These are phyloP conservation scores for Malurus elegans DNA, from an alignment of 2,113 vertebrate species.

Conservation along the genomic window DNA sequence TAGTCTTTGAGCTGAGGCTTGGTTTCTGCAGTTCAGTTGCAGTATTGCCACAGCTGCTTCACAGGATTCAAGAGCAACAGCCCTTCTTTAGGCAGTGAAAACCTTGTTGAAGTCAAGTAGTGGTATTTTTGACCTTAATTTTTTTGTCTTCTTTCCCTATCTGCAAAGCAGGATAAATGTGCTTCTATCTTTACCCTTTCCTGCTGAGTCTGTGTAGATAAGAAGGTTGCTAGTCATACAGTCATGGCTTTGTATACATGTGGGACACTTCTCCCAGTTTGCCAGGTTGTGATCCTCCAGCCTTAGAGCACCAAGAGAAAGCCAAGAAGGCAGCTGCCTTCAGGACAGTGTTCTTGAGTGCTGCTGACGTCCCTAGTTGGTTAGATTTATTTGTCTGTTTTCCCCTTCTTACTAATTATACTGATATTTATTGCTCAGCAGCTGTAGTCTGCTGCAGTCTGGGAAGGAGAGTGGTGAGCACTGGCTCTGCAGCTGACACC, in stretches of 20 bases:
- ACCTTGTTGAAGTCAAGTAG: not conserved
- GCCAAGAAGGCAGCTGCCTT: not conserved
- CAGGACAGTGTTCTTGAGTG: not conserved
- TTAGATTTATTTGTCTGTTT: slow-evolving; percentile 30
- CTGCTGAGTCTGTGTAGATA: not conserved
- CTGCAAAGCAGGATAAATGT: not conserved
- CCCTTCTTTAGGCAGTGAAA: not conserved
- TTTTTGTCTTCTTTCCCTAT: not conserved
- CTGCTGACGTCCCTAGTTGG: not conserved
- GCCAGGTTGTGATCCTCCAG: not conserved
- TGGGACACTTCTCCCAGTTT: not conserved
- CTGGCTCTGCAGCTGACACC: slow-evolving; percentile 14
- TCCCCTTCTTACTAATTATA: not conserved
- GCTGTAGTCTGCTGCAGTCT: slow-evolving; percentile 46
- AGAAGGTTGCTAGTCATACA: not conserved
- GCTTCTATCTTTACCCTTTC: not conserved
- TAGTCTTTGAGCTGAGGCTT: not conserved
- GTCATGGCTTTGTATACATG: fast-evolving
- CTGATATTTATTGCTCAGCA: slow-evolving; percentile 29
- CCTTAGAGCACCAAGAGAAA: not conserved
- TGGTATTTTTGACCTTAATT: not conserved
- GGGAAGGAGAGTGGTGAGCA: not conserved
- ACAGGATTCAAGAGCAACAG: not conserved
- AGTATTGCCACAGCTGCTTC: not conserved
- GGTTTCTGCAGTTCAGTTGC: not conserved